Percentiles rank a stretch among this genome's conserved stretches.
Evolutionary conservation across 2,888 invertebrate species (phyloP).

Genomic region (Erebia ligea): DNA sequence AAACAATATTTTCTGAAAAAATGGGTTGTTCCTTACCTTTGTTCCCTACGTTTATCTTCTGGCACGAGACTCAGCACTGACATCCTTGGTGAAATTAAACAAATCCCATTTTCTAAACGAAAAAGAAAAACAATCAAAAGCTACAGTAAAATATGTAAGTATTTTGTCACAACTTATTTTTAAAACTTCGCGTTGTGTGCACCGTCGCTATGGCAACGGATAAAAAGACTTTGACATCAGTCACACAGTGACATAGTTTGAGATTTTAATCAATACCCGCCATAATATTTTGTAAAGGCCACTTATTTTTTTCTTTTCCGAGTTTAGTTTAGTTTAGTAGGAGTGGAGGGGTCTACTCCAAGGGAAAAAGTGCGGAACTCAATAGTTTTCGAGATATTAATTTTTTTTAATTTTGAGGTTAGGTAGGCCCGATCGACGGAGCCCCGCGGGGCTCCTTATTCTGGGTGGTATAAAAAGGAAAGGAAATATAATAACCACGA

Average conservation of each 20-base stretch:
- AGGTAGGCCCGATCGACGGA: too few relatives aligned
- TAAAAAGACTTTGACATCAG: slow-evolving; percentile 38
- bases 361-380: too few relatives aligned
- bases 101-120: slow-evolving; percentile 58
- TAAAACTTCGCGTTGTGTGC: slow-evolving; percentile 54
- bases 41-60: slow-evolving; percentile 74
- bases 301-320: too few relatives aligned
- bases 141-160: slow-evolving; percentile 32
- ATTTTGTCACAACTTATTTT: slow-evolving; percentile 38
- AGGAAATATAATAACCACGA: too few relatives aligned
- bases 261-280: slow-evolving; percentile 40
- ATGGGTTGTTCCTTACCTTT: slow-evolving; percentile 51
- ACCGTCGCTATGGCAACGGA: slow-evolving; percentile 62
- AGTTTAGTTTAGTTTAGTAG: too few relatives aligned
- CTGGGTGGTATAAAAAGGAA: too few relatives aligned
- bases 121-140: slow-evolving; percentile 48
- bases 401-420: too few relatives aligned
- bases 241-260: slow-evolving; percentile 13
- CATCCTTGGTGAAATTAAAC: slow-evolving; percentile 59
- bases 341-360: too few relatives aligned
- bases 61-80: slow-evolving; percentile 79
- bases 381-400: too few relatives aligned
- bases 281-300: background rate
- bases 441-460: too few relatives aligned
- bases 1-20: background rate